Conservation (phyloP, 1,140 invertebrate species). For the Chironomus striatipennis region DNA sequence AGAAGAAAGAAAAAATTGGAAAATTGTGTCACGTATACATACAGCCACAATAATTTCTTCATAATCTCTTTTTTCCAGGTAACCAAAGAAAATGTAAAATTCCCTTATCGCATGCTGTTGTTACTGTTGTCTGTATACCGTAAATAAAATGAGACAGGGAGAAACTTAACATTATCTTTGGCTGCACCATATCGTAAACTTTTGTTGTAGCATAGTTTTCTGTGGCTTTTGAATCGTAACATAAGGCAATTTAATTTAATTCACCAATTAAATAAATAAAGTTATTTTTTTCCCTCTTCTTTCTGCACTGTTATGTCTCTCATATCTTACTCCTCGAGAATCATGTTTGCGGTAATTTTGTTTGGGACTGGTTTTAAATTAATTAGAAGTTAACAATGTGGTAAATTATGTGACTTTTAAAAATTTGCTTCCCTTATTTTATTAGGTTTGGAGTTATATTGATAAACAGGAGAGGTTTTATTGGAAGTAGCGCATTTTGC, state of each 20-base stretch:
- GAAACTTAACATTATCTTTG: not conserved
- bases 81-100: not conserved
- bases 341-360: not conserved
- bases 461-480: too few relatives aligned
- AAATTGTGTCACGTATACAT: slow-evolving; percentile 19
- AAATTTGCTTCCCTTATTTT: too few relatives aligned
- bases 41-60: slow-evolving; percentile 19
- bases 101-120: not conserved
- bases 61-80: slow-evolving; percentile 19
- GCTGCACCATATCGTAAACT: not conserved
- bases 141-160: not conserved
- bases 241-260: slow-evolving; percentile 1
- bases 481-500: too few relatives aligned
- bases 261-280: not conserved
- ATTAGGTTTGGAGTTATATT: too few relatives aligned
- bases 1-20: not conserved
- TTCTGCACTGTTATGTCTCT: not conserved
- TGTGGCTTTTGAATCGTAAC: not conserved
- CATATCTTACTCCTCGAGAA: too few relatives aligned
- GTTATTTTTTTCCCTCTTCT: not conserved
- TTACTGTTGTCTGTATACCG: not conserved
- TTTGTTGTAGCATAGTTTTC: not conserved
- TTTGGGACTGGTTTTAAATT: slow-evolving; percentile 4
- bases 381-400: slow-evolving; percentile 20
- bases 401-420: not conserved